A percentile compares a stretch with the other conserved stretches of the same genome.
Evolutionary conservation across 2,113 vertebrate genomes (phyloP).

Genomic region (Elanus axillaris): DNA sequence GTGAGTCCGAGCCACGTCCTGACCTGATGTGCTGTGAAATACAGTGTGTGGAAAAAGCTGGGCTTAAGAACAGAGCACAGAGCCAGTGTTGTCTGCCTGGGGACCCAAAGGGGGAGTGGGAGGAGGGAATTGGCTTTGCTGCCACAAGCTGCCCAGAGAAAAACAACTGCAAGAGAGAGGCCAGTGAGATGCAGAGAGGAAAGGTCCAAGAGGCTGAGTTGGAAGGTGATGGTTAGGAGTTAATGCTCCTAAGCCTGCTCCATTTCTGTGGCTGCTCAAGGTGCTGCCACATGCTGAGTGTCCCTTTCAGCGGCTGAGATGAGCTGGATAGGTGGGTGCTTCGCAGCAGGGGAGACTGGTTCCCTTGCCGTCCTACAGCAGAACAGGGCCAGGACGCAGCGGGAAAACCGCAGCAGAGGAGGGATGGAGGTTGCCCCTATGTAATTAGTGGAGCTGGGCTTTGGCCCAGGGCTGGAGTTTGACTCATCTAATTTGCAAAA

Average conservation of each 20-base stretch:
- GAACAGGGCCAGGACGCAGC: neutral
- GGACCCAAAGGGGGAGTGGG: neutral
- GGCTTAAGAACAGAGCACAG: neutral
- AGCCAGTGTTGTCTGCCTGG: neutral
- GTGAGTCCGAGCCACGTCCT: neutral
- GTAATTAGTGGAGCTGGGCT: neutral
- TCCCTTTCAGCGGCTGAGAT: neutral
- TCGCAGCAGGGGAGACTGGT: neutral
- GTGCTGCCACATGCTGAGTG: fast-evolving
- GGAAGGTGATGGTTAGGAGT: neutral
- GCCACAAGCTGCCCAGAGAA: neutral
- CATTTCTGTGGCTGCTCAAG: neutral
- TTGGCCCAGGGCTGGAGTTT: neutral
- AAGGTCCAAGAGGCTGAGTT: neutral
- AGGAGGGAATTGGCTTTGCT: neutral
- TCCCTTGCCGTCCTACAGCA: neutral
- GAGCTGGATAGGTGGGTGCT: neutral
- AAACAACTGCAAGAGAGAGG: neutral
- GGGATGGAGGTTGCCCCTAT: neutral
- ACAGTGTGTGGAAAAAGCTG: neutral
- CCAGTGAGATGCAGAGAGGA: neutral
- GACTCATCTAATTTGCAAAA: slow-evolving; percentile 8
- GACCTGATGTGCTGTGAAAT: neutral
- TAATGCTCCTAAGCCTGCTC: neutral
- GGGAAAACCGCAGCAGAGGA: neutral